phyloP scores from a whole-genome alignment of 92 coral and sea anemone genomes.

The Zoanthus sociatus region DNA sequence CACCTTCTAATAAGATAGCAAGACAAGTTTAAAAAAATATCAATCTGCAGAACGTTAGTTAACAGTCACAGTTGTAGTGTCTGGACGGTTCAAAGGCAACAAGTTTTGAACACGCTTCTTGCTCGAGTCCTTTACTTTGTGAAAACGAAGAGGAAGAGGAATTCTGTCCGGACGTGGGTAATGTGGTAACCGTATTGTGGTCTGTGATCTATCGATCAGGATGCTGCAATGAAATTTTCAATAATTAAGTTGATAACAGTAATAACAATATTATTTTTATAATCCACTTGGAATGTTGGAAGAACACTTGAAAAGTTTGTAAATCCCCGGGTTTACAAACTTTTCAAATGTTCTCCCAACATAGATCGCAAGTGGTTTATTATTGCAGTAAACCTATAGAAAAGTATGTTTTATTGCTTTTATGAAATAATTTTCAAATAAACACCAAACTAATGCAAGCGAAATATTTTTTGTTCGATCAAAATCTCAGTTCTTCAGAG shows the following conservation, averaged over 20 bases:
- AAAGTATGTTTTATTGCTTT: too few relatives aligned
- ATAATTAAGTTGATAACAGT: neutral
- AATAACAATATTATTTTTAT: neutral
- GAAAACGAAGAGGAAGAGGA: conserved; percentile 82
- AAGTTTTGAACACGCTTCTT: conserved; percentile 63
- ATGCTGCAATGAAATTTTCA: conserved; percentile 64
- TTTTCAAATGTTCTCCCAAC: too few relatives aligned
- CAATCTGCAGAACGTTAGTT: conserved; percentile 38
- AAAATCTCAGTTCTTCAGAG: too few relatives aligned
- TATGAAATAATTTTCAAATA: too few relatives aligned
- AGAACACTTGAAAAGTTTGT: too few relatives aligned
- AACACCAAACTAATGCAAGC: too few relatives aligned
- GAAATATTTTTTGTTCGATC: too few relatives aligned
- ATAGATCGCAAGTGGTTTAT: too few relatives aligned
- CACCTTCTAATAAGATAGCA: neutral
- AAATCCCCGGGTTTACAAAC: too few relatives aligned
- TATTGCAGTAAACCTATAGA: too few relatives aligned
- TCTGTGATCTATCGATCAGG: conserved; percentile 90
- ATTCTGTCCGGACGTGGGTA: conserved; percentile 91
- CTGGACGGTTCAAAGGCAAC: conserved; percentile 65
- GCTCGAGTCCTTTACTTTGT: conserved; percentile 69
- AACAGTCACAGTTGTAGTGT: conserved; percentile 67
- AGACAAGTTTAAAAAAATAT: neutral
- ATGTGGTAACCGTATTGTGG: conserved; percentile 88
- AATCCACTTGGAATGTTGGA: too few relatives aligned